These are phyloP conservation scores for Chromoteleia sp. DNA, from an alignment of 2,888 invertebrate genomes.

Conservation along the genomic window DNA sequence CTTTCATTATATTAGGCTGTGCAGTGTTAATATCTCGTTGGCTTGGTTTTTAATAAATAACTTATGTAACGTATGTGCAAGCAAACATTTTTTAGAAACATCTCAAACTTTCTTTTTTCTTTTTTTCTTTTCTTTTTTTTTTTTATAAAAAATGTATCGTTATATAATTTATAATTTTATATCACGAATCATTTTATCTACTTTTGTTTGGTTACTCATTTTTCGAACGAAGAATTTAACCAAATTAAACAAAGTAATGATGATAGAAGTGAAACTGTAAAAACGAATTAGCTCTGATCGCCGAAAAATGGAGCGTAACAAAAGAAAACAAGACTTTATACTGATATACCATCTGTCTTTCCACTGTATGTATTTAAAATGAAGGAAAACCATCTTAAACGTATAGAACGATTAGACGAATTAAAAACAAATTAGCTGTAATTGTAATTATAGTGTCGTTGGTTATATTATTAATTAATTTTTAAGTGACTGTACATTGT, in stretches of 20 bases:
- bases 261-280: neutral
- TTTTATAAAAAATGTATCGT: constrained; percentile 11
- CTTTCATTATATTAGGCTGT: constrained; percentile 24
- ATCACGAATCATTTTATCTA: neutral
- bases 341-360: constrained; percentile 25
- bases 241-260: neutral
- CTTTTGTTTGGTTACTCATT: constrained; percentile 6
- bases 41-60: constrained; percentile 27
- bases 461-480: constrained; percentile 31
- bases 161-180: constrained; percentile 2
- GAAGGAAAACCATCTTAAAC: neutral
- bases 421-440: constrained; percentile 20
- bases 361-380: constrained; percentile 23
- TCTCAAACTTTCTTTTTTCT: constrained; percentile 7
- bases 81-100: neutral
- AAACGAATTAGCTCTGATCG: neutral
- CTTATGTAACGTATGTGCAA: constrained; percentile 25
- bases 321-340: constrained; percentile 23
- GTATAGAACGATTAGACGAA: constrained; percentile 13
- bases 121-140: constrained; percentile 18
- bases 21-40: constrained; percentile 40
- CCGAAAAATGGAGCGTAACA: constrained; percentile 9
- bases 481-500: constrained; percentile 48
- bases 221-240: neutral
- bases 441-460: constrained; percentile 40